Evolutionary conservation across 1,140 invertebrate genomes (phyloP).

Genomic region (Aricia agestis): DNA sequence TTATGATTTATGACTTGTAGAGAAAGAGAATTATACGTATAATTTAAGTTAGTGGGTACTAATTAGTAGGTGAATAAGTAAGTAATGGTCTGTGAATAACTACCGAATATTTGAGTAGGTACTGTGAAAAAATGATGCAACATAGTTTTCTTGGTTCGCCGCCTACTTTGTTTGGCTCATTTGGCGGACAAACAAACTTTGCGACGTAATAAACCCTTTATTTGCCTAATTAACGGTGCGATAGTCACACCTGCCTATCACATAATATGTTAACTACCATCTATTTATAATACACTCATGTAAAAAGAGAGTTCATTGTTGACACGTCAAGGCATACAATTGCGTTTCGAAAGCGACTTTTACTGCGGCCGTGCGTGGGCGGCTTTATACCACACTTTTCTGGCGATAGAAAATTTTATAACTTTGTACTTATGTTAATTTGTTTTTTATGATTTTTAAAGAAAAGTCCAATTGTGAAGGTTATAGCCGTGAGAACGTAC

Average conservation of each 20-base stretch:
- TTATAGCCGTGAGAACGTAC: conserved; percentile 7
- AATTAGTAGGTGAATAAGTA: no score
- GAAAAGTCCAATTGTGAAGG: conserved; percentile 6
- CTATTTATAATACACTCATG: conserved; percentile 22
- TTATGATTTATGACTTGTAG: no score
- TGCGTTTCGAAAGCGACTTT: conserved; percentile 63
- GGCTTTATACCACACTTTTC: conserved; percentile 45
- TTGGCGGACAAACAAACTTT: conserved; percentile 1
- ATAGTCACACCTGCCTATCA: neutral
- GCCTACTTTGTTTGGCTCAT: neutral
- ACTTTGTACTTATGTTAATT: conserved; percentile 36
- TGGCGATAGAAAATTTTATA: conserved; percentile 46
- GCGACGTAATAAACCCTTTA: neutral
- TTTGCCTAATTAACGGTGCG: conserved; percentile 11
- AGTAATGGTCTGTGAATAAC: neutral
- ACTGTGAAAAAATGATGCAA: neutral
- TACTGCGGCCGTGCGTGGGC: conserved; percentile 53
- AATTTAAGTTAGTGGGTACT: no score
- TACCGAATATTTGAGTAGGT: neutral
- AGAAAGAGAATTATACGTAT: no score
- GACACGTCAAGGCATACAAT: conserved; percentile 51
- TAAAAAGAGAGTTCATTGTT: conserved; percentile 45
- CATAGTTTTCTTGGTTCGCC: neutral
- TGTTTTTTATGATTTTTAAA: conserved; percentile 26
- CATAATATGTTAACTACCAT: conserved; percentile 14